phyloP scores from a whole-genome alignment of 1,140 invertebrate genomes.

The Latrodectus geometricus region DNA sequence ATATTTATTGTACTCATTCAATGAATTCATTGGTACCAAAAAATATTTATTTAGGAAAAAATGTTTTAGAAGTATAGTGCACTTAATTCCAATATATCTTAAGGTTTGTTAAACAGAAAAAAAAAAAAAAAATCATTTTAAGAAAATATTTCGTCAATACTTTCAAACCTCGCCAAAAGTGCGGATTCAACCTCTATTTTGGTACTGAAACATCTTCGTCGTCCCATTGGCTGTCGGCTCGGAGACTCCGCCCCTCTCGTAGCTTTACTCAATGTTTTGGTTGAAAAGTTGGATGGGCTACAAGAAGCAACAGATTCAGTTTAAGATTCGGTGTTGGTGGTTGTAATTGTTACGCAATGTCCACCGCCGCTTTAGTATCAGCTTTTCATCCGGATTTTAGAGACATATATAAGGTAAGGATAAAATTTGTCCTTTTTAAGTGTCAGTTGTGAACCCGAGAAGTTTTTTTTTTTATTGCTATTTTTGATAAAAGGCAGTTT shows the following conservation, averaged over 20 bases:
- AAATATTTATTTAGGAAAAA: too few relatives aligned
- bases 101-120: too few relatives aligned
- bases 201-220: slow-evolving; percentile 14
- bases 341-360: slow-evolving; percentile 36
- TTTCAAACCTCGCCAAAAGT: slow-evolving; percentile 34
- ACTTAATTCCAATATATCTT: too few relatives aligned
- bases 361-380: slow-evolving; percentile 34
- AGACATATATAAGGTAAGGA: slow-evolving; percentile 44
- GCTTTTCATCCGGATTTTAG: slow-evolving; percentile 40
- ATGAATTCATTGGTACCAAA: too few relatives aligned
- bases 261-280: slow-evolving; percentile 51
- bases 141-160: too few relatives aligned
- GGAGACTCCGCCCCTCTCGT: slow-evolving; percentile 4
- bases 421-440: neutral
- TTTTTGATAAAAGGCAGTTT: too few relatives aligned
- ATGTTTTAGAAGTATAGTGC: too few relatives aligned
- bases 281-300: slow-evolving; percentile 44
- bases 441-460: too few relatives aligned
- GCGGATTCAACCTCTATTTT: neutral
- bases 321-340: slow-evolving; percentile 2
- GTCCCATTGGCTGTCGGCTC: slow-evolving; percentile 3
- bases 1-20: too few relatives aligned
- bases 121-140: too few relatives aligned
- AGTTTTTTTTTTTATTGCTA: too few relatives aligned
- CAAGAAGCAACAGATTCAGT: slow-evolving; percentile 15